A percentile compares a stretch with the other conserved stretches of the same genome.
phyloP scores from a whole-genome alignment of 2,797 vertebrate species.

The Cyclura pinguis region DNA sequence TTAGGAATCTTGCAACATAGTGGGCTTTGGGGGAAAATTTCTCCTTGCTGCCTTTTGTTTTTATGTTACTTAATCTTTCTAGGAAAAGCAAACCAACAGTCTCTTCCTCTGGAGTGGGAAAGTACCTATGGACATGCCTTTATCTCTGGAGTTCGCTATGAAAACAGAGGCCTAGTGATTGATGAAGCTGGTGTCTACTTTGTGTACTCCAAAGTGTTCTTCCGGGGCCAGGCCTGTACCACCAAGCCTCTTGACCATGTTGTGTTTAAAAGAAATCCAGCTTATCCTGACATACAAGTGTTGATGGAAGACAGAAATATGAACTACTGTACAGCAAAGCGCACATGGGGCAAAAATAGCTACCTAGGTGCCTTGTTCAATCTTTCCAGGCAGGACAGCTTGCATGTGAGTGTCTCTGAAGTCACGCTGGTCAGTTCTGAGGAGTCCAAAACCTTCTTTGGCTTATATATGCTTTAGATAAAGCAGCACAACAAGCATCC shows the following conservation, averaged over 20 bases:
- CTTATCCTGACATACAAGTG: slow-evolving; percentile 28
- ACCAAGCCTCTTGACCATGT: slow-evolving; percentile 76
- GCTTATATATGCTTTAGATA: slow-evolving; percentile 90
- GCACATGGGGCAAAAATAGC: slow-evolving; percentile 85
- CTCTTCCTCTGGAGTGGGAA: slow-evolving; percentile 87
- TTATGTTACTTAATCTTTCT: slow-evolving; percentile 35
- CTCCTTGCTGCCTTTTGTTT: not conserved
- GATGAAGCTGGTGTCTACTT: slow-evolving; percentile 90
- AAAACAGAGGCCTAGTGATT: slow-evolving; percentile 82
- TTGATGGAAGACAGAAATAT: slow-evolving; percentile 86
- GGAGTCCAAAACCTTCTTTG: slow-evolving; percentile 90
- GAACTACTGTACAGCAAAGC: slow-evolving; percentile 79
- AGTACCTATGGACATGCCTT: slow-evolving; percentile 79
- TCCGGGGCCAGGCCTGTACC: slow-evolving; percentile 80
- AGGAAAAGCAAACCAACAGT: slow-evolving; percentile 74
- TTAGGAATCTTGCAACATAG: not conserved
- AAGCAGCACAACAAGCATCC: not conserved
- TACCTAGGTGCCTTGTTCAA: slow-evolving; percentile 87
- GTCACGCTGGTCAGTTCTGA: slow-evolving; percentile 79
- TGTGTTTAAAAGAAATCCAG: slow-evolving; percentile 80
- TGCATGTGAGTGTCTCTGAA: slow-evolving; percentile 89
- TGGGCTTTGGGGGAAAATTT: not conserved
- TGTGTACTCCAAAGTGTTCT: slow-evolving; percentile 90
- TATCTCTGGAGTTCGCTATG: slow-evolving; percentile 83
- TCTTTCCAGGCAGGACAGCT: slow-evolving; percentile 81